A percentile compares a stretch with the other conserved stretches of the same genome.
Evolutionary conservation across 2,113 vertebrate species (phyloP).

Genomic region (Charadrius vociferus): DNA sequence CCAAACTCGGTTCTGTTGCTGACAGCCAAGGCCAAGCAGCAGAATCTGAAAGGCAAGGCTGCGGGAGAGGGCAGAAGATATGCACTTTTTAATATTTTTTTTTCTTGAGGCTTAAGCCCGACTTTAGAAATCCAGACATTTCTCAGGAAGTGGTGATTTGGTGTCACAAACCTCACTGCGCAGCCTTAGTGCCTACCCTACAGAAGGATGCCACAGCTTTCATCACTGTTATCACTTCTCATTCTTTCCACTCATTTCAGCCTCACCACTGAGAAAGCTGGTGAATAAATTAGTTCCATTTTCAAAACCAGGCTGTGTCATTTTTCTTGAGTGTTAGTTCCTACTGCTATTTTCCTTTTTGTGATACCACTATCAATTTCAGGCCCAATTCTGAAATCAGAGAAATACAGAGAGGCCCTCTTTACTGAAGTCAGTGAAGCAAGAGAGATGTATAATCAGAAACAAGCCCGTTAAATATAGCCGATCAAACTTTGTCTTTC

Average conservation of each 20-base stretch:
- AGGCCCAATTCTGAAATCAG: not conserved
- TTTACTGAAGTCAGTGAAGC: not conserved
- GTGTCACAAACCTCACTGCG: not conserved
- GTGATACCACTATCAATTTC: not conserved
- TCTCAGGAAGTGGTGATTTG: not conserved
- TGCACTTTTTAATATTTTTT: rapidly evolving
- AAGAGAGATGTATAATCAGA: not conserved
- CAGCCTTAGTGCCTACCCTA: not conserved
- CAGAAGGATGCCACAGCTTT: not conserved
- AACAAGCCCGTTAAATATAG: not conserved
- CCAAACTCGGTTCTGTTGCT: not conserved
- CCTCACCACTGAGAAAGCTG: not conserved
- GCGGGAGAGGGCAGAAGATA: not conserved
- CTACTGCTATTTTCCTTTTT: not conserved
- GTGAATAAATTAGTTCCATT: conserved; percentile 14
- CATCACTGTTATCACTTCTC: not conserved
- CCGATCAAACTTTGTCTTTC: not conserved
- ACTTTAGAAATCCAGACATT: not conserved
- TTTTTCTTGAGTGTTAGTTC: not conserved
- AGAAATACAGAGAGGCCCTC: not conserved
- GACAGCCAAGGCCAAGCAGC: not conserved
- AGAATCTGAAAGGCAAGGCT: not conserved
- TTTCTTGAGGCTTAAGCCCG: not conserved
- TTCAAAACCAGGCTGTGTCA: not conserved
- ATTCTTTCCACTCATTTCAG: not conserved